Evolutionary conservation across 2,113 vertebrate genomes (phyloP).

Genomic region (Fukomys damarensis): DNA sequence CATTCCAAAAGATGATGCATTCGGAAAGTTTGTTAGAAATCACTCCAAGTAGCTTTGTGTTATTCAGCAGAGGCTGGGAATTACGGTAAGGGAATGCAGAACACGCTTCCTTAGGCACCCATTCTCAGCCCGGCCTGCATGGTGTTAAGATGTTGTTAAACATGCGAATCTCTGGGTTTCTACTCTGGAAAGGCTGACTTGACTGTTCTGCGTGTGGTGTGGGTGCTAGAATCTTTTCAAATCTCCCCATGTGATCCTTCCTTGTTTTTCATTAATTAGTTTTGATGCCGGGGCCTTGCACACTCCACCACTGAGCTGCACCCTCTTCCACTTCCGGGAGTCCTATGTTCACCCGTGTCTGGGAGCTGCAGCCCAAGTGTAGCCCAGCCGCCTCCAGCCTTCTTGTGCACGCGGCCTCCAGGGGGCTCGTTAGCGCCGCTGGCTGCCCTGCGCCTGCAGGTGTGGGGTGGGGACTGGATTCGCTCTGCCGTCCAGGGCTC

Average conservation of each 20-base stretch:
- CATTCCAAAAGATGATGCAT: constrained; percentile 24
- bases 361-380: neutral
- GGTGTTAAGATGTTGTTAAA: neutral
- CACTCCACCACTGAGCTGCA: neutral
- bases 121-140: neutral
- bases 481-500: neutral
- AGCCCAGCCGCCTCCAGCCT: neutral
- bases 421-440: neutral
- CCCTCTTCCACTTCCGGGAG: neutral
- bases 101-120: neutral
- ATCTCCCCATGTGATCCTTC: neutral
- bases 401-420: neutral
- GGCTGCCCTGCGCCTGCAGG: neutral
- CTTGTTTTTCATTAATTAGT: neutral
- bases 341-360: neutral
- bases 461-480: neutral
- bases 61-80: constrained; percentile 5
- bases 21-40: constrained; percentile 25
- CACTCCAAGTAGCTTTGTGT: neutral
- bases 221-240: neutral
- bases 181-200: neutral
- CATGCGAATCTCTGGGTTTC: neutral
- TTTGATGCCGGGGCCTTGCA: neutral
- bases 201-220: neutral
- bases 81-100: neutral